A percentile compares a stretch with the other conserved stretches of the same genome.
These are phyloP conservation scores for Cryptocheilus praepositus DNA, from an alignment of 2,888 invertebrate genomes.

Conservation along the genomic window DNA sequence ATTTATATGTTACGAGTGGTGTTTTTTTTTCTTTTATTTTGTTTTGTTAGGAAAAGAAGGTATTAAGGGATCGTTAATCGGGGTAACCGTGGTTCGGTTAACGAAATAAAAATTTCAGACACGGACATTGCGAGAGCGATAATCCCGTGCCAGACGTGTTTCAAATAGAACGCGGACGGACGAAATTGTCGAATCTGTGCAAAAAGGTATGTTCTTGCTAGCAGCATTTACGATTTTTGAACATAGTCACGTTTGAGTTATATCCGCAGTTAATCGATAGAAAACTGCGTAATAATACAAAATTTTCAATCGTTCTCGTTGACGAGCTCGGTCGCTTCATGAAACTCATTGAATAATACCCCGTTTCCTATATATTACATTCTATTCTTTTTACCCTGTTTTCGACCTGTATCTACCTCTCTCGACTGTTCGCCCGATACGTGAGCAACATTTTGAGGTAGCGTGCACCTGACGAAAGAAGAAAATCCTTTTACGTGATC, in stretches of 20 bases:
- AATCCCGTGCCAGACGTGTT: no score
- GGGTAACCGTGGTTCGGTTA: no score
- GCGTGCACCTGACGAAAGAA: constrained; percentile 16
- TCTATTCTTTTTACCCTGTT: constrained; percentile 25
- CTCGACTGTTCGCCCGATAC: constrained; percentile 29
- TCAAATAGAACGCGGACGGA: no score
- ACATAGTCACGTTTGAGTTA: background rate
- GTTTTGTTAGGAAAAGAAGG: no score
- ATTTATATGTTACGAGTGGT: background rate
- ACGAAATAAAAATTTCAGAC: no score
- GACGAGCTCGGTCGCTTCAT: constrained; percentile 9
- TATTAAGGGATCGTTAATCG: no score
- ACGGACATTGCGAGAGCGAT: no score
- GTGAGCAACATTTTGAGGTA: constrained; percentile 52
- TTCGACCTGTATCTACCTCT: constrained; percentile 12
- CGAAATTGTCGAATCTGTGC: no score
- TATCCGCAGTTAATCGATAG: background rate
- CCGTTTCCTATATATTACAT: constrained; percentile 20
- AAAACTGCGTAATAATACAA: constrained; percentile 10
- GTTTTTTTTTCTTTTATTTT: no score
- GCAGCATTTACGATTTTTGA: no score
- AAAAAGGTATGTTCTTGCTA: no score
- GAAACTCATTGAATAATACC: constrained; percentile 36
- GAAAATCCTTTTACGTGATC: constrained; percentile 24
- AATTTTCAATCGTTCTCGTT: constrained; percentile 12